These are phyloP conservation scores for Diloba caeruleocephala DNA, from an alignment of 2,888 invertebrate genomes.

Conservation along the genomic window DNA sequence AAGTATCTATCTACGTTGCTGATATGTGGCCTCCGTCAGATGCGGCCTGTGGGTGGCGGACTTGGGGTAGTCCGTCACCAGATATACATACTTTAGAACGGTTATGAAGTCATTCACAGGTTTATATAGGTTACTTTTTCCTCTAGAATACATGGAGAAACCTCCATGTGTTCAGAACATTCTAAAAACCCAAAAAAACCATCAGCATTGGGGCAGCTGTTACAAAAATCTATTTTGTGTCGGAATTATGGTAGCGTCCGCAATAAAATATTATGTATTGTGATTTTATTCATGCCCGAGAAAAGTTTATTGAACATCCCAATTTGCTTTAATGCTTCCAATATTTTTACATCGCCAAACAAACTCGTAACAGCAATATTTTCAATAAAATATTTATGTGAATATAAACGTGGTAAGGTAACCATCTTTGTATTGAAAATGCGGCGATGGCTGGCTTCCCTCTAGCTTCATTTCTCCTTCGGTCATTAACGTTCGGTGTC, in stretches of 20 bases:
- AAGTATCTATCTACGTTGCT: no score
- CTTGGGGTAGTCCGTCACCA: no score
- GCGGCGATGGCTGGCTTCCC: constrained; percentile 2
- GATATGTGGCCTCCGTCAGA: no score
- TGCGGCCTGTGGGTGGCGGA: no score
- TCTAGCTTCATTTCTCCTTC: constrained; percentile 4
- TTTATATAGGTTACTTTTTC: no score
- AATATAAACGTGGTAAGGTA: constrained; percentile 15
- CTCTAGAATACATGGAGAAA: no score
- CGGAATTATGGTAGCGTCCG: constrained; percentile 50
- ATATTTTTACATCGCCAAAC: constrained; percentile 46
- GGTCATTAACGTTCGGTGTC: constrained; percentile 17
- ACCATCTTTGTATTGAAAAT: background rate
- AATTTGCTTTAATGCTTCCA: constrained; percentile 47
- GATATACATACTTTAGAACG: no score
- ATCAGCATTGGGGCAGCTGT: constrained; percentile 16
- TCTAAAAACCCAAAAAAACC: background rate
- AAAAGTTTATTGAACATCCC: constrained; percentile 47
- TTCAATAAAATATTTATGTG: constrained; percentile 29
- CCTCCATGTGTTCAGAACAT: background rate
- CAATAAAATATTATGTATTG: constrained; percentile 59
- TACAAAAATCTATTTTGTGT: constrained; percentile 45
- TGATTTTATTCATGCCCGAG: constrained; percentile 53
- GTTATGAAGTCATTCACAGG: no score
- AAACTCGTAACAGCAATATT: constrained; percentile 18